Evolutionary conservation across 2,888 invertebrate genomes (phyloP), one percentile per base, ranked within the genome.

Genomic region (Tyria jacobaeae): DNA sequence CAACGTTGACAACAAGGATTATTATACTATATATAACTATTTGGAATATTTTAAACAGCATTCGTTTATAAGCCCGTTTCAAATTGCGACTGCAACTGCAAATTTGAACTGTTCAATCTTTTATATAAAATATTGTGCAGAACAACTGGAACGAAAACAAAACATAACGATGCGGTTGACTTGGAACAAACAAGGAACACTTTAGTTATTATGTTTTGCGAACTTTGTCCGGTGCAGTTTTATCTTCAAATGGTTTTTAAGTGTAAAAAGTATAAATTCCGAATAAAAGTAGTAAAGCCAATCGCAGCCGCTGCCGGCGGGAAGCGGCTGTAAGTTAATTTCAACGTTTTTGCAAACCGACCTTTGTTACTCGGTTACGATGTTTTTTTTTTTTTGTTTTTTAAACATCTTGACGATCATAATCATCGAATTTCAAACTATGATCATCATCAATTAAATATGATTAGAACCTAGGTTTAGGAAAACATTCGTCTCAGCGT

Each of bases 161-260:
- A 48, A 15, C 14, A 3, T 1, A 47, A 27, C 34, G 34, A 35
- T 35, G 34, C 48, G 56, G 53, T 57, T 54, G 25, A 57, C 62
- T 49, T 15, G 31, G 47, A 64, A 59, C 52, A 49, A 63, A 65
- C 60, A 57, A 60, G 41, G 27, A 61, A 53, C 64, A 64, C 60
- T 66, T 66, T 57, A n/a, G 58, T 66, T 66, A 63, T 64, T 60
- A 60, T 51, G 60, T 64, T 66, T 69, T 64, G 66, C 63, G 25
- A 60, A 62, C 59, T 63, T 60, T 63, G 47, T 70, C 59, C 64
- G 49, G 52, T 54, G 39, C 56, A 57, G 41, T 56, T 49, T 47
- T 24, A 60, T 51, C 61, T 68, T 66, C 55, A 48, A 67, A 64
- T 25, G 12, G 15, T 25, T n/a, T 25, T 5, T 25, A 15, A n/a